phyloP scores from a whole-genome alignment of 2,888 invertebrate species.

The Resseliella maxima region DNA sequence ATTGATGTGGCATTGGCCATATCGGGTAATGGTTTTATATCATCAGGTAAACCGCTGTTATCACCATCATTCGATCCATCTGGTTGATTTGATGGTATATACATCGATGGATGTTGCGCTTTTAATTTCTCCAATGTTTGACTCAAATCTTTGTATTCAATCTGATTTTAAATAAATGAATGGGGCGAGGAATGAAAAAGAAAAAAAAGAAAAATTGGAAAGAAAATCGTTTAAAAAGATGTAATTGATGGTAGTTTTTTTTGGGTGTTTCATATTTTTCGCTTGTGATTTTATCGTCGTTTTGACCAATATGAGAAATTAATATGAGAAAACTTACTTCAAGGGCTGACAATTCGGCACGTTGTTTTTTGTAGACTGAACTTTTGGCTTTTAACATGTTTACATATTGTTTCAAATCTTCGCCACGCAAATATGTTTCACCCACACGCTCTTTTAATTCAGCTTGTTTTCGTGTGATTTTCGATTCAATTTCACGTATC shows the following conservation, averaged over 20 bases:
- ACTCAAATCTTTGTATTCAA: slow-evolving; percentile 50
- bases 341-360: slow-evolving; percentile 79
- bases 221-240: not conserved
- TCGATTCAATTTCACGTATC: slow-evolving; percentile 72
- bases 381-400: slow-evolving; percentile 83
- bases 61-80: slow-evolving; percentile 33
- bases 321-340: slow-evolving; percentile 66
- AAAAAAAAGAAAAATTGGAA: not conserved
- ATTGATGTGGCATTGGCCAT: slow-evolving; percentile 39
- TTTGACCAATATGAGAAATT: not conserved
- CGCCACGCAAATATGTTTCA: slow-evolving; percentile 79
- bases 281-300: slow-evolving; percentile 59
- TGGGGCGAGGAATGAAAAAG: not conserved
- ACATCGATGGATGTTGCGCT: slow-evolving; percentile 40
- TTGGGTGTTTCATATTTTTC: not conserved
- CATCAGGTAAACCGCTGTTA: slow-evolving; percentile 43
- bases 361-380: slow-evolving; percentile 82
- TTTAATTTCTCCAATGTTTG: slow-evolving; percentile 50
- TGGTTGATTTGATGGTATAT: not conserved
- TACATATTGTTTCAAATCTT: slow-evolving; percentile 87
- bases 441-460: slow-evolving; percentile 72
- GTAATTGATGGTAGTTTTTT: not conserved
- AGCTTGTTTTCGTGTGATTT: slow-evolving; percentile 71
- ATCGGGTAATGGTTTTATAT: slow-evolving; percentile 53
- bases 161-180: not conserved